Percentiles rank a stretch among this genome's conserved stretches.
These are phyloP conservation scores for Tragelaphus buxtoni DNA, from an alignment of 2,113 vertebrate species.

Conservation along the genomic window DNA sequence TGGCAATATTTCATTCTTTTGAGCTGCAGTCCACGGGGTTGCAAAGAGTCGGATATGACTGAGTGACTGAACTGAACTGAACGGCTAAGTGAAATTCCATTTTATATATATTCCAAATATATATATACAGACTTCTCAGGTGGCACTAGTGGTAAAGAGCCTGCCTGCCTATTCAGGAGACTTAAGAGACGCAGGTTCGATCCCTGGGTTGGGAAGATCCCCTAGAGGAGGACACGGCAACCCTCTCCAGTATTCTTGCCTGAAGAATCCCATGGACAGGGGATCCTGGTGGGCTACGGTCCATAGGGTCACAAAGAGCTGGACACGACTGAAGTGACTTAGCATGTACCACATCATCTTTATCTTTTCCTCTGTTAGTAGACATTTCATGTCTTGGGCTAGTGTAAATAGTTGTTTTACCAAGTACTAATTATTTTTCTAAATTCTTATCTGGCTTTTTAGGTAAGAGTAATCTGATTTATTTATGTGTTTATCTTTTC, in stretches of 20 bases:
- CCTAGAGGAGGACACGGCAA: not conserved
- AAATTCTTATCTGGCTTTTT: not conserved
- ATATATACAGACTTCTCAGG: not conserved
- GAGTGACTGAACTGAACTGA: not conserved
- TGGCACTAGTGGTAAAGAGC: not conserved
- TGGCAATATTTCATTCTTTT: not conserved
- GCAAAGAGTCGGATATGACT: not conserved
- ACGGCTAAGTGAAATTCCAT: not conserved
- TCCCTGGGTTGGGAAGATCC: not conserved
- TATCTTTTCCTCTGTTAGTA: not conserved
- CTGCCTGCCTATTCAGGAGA: not conserved
- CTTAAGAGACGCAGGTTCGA: not conserved
- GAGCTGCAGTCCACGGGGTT: not conserved
- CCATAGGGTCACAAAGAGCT: not conserved
- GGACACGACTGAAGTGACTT: not conserved
- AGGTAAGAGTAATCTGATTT: not conserved
- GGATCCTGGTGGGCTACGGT: not conserved
- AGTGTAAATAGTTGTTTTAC: not conserved
- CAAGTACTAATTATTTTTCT: constrained; percentile 15
- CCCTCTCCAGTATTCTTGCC: not conserved
- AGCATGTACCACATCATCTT: not conserved
- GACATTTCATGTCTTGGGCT: not conserved
- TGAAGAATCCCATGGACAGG: not conserved
- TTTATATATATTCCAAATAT: not conserved
- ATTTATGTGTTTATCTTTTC: not conserved